Percentiles rank a stretch among this genome's conserved stretches.
phyloP scores from a whole-genome alignment of 2,113 vertebrate genomes.

The Notarius quadriscutis region DNA sequence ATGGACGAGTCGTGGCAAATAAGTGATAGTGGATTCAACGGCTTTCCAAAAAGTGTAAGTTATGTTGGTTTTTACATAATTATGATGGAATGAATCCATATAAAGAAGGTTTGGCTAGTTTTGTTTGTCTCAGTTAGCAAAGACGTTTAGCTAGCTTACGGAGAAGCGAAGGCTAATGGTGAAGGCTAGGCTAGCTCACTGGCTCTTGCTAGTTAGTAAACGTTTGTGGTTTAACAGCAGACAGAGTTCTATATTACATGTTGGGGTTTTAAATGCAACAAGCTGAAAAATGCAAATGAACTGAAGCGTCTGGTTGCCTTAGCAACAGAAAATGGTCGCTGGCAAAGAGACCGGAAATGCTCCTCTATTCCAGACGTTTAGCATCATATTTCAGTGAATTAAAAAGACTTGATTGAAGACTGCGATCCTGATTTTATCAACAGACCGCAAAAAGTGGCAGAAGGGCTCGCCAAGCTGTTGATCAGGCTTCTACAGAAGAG shows the following conservation, averaged over 20 bases:
- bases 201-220: background rate
- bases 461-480: conserved; percentile 76
- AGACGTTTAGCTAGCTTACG: background rate
- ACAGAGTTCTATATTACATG: background rate
- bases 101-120: no score
- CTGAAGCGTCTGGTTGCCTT: conserved; percentile 31
- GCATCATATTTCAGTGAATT: background rate
- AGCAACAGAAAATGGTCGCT: conserved; percentile 18
- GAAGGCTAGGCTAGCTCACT: background rate
- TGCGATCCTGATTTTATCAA: background rate
- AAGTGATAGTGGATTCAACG: conserved; percentile 61
- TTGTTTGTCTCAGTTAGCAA: background rate
- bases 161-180: background rate
- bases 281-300: background rate
- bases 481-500: conserved; percentile 73
- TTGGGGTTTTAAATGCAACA: background rate
- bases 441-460: conserved; percentile 84
- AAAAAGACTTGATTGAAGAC: background rate
- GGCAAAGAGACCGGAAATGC: background rate
- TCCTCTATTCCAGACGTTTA: background rate
- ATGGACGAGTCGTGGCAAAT: conserved; percentile 81
- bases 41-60: conserved; percentile 66
- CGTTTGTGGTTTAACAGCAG: background rate
- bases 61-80: background rate
- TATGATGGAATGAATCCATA: no score